phyloP scores from a whole-genome alignment of 2,888 invertebrate genomes.

The Parnassius apollo region DNA sequence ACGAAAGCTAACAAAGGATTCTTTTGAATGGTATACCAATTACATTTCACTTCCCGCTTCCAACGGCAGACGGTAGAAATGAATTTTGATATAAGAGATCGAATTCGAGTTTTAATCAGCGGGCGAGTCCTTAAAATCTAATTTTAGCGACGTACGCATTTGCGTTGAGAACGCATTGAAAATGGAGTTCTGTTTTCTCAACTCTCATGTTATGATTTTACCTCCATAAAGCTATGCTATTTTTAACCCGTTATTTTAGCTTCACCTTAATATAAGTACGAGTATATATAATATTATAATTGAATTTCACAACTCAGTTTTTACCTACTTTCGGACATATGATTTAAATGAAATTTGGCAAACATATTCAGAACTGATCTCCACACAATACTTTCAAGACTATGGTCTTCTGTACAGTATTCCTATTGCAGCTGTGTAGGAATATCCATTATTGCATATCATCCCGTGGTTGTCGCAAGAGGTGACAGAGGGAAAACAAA shows the following conservation, averaged over 20 bases:
- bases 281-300: no score
- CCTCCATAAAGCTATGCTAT: conserved; percentile 26
- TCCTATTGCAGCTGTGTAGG: no score
- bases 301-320: no score
- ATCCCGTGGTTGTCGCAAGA: no score
- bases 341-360: no score
- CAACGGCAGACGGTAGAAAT: conserved; percentile 33
- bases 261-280: no score
- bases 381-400: no score
- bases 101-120: conserved; percentile 64
- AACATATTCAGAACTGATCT: no score
- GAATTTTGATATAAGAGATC: conserved; percentile 46
- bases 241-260: not conserved
- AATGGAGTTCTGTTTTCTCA: conserved; percentile 15
- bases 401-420: no score
- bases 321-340: no score
- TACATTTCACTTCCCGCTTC: conserved; percentile 29
- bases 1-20: conserved; percentile 27
- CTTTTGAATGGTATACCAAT: conserved; percentile 18
- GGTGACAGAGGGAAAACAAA: no score
- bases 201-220: conserved; percentile 28
- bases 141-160: conserved; percentile 44
- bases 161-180: conserved; percentile 32
- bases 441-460: no score
- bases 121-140: conserved; percentile 44